phyloP scores from a whole-genome alignment of 2,797 vertebrate species.

The Bucorvus abyssinicus region DNA sequence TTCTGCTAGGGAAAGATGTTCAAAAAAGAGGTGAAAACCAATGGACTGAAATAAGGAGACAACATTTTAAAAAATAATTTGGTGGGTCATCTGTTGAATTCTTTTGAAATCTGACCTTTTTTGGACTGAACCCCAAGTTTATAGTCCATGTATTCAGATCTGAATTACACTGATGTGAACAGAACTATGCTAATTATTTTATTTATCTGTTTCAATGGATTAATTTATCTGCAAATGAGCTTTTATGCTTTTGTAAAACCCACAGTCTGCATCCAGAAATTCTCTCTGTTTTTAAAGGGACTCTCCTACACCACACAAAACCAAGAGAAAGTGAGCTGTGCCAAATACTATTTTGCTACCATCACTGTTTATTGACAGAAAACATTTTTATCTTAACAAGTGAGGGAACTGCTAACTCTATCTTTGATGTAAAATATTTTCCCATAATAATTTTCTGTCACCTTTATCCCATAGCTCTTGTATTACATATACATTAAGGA shows the following conservation, averaged over 20 bases:
- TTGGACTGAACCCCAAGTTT: background rate
- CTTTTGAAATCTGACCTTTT: background rate
- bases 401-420: constrained; percentile 20
- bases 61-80: background rate
- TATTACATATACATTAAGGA: constrained; percentile 26
- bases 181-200: background rate
- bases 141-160: background rate
- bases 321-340: background rate
- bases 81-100: background rate
- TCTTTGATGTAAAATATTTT: constrained; percentile 57
- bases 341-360: constrained; percentile 30
- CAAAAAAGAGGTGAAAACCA: background rate
- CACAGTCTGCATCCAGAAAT: background rate
- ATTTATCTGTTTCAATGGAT: background rate
- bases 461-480: background rate
- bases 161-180: background rate
- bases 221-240: background rate
- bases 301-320: background rate
- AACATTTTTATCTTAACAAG: constrained; percentile 45
- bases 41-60: background rate
- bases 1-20: background rate
- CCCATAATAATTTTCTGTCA: constrained; percentile 52
- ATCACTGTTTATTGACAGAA: constrained; percentile 30
- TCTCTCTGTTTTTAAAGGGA: background rate
- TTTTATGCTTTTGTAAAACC: background rate